Evolutionary conservation across 2,113 vertebrate genomes (phyloP), one percentile per base, ranked within the genome.

Genomic region (Chaenogobius annularis): DNA sequence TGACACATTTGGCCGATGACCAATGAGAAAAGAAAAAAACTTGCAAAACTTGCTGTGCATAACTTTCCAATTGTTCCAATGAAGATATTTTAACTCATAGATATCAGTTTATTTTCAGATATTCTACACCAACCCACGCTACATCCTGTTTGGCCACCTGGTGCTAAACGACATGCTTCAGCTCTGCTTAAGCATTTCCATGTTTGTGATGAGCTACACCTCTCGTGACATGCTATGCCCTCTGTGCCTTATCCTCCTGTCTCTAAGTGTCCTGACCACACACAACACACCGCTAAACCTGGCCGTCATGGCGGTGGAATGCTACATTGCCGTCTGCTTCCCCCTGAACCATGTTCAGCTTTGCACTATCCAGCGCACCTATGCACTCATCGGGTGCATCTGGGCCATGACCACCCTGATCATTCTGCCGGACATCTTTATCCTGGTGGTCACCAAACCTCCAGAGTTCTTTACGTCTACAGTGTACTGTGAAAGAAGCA

Each of bases 141-240:
- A 92, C 81, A 83, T 91, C 59, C 83, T 92, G 4, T 92, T 80
- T 78, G 80, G 82, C 68, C 84, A 89, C 77, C 70, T 88, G 70
- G 85, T 89, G 10, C 3, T 84, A 22, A 89, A 88, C 1, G 85
- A 89, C 31, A 83, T 81, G 56, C 75, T 89, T 47, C 88, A 86
- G 59, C 74, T 83, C 15, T 75, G 66, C 0, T 20, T 35, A 6
- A 14, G 75, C 3, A 12, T 75, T 7, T 43, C n/a, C 59, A 44
- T 85, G 5, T 75, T 80, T 35, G 50, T 83, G 31, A 14, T 73
- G 0, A 76, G 44, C 23, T 79, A 79, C 0, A 7, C 59, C 31
- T 56, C 80, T 40, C 55, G 37, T 26, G 59, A 40, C 10, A 0
- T 91, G 3, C 80, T 86, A 1, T 70, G 74, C 5, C 82, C 84